phyloP scores from a whole-genome alignment of 2,888 invertebrate genomes.

The Cataglyphis altisquamis region DNA sequence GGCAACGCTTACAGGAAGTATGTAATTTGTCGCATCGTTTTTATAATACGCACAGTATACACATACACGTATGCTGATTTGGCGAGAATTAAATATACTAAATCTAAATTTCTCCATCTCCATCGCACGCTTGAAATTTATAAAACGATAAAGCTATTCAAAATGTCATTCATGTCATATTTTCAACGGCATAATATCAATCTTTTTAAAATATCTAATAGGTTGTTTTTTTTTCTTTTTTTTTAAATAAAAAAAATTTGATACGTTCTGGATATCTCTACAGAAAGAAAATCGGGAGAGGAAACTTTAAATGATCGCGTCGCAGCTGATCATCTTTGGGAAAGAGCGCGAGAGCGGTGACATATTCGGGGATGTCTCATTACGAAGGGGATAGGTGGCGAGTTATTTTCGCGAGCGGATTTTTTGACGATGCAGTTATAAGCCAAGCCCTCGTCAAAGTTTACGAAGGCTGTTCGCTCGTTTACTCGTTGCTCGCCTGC shows the following conservation, averaged over 20 bases:
- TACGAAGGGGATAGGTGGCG: constrained; percentile 12
- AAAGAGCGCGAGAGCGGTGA: constrained; percentile 3
- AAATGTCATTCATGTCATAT: background rate
- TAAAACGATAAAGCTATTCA: background rate
- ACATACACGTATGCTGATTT: too few species aligned
- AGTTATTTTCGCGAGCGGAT: constrained; percentile 41
- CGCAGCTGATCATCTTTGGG: constrained; percentile 24
- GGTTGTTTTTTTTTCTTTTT: too few species aligned
- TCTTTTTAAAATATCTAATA: background rate
- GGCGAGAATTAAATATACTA: too few species aligned
- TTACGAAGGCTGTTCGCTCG: constrained; percentile 69
- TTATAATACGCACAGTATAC: background rate
- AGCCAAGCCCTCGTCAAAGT: constrained; percentile 73
- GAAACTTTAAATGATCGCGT: constrained; percentile 22
- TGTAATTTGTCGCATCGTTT: background rate
- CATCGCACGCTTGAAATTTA: background rate
- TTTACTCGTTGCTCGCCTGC: constrained; percentile 54
- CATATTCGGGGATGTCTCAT: constrained; percentile 7
- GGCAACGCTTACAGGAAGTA: background rate
- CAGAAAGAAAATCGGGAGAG: background rate
- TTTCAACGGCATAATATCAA: background rate
- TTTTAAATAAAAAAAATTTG: background rate
- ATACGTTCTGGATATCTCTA: background rate
- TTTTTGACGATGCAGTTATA: constrained; percentile 22
- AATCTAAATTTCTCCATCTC: too few species aligned